Conservation (phyloP, 2,797 vertebrate species). For the Anguilla megastoma region DNA sequence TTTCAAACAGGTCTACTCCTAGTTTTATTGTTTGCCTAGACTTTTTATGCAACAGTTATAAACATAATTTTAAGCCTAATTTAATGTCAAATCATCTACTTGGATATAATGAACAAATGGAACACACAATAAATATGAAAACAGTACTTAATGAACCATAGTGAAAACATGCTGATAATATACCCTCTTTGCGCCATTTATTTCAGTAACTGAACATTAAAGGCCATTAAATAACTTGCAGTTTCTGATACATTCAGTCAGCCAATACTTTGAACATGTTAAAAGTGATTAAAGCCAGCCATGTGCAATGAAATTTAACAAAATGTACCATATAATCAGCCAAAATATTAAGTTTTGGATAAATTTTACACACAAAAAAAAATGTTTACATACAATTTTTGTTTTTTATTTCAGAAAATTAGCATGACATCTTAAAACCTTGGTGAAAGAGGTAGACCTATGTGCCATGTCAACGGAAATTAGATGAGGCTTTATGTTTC, state of each 20-base stretch:
- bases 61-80: too few species aligned
- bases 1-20: background rate
- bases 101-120: background rate
- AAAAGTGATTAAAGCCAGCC: constrained; percentile 2
- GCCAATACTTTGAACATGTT: constrained; percentile 10
- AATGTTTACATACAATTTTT: background rate
- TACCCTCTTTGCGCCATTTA: background rate
- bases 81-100: background rate
- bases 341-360: background rate
- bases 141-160: background rate
- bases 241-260: constrained; percentile 32
- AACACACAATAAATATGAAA: background rate
- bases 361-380: background rate
- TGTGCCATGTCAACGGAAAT: constrained; percentile 30
- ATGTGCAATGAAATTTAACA: background rate
- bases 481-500: constrained; percentile 21
- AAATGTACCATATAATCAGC: background rate
- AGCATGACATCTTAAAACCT: background rate
- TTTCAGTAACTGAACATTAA: constrained; percentile 8
- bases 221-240: background rate
- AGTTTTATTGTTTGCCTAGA: background rate
- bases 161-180: background rate
- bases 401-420: background rate
- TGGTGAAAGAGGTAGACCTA: constrained; percentile 49
- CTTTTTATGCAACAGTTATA: background rate